Evolutionary conservation across 1,140 invertebrate genomes (phyloP), one percentile per base, ranked within the genome.

Genomic region (Cyrtorhinus lividipennis): DNA sequence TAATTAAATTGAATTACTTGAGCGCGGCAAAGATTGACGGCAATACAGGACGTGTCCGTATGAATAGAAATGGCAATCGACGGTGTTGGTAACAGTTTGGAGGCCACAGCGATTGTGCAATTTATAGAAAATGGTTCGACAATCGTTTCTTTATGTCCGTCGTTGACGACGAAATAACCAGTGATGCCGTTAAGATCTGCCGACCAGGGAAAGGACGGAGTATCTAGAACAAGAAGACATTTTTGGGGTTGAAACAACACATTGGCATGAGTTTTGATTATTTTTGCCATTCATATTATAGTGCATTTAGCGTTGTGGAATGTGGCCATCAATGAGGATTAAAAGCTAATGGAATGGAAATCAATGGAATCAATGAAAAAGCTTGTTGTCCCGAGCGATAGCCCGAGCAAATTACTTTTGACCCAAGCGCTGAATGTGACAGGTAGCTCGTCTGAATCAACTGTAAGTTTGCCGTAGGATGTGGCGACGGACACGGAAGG

Each of bases 1-100:
- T n/a, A n/a, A n/a, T n/a, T n/a, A n/a, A n/a, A n/a, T n/a, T n/a
- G n/a, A 44, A 44, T n/a, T 20, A 53, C 48, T 20, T 53, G 58
- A 26, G 24, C 10, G n/a, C 26, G 58, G 13, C 58, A 24, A 59
- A 59, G 10, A 59, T 15, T 63, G 1, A 27, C 18, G 10, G 62
- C 45, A 1, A 64, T 38, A 2, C n/a, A 12, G 18, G 63, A 62
- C 1, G 63, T 64, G 30, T 66, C 63, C 22, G 64, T 27, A 25
- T 66, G 65, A 25, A 66, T 60, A 15, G 62, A 60, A 30, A 66
- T 61, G 10, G 62, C 24, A 24, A 66, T 24, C 2, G 56, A 45
- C 24, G 62, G 62, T 18, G 62, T 44, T 24, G 62, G 62, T 24
- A 59, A 23, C 20, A 63, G 25, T 45, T 46, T 53, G 20, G 62